Percentiles rank a stretch among this genome's conserved stretches.
Evolutionary conservation across 2,113 vertebrate genomes (phyloP).

Genomic region (Nestor notabilis): DNA sequence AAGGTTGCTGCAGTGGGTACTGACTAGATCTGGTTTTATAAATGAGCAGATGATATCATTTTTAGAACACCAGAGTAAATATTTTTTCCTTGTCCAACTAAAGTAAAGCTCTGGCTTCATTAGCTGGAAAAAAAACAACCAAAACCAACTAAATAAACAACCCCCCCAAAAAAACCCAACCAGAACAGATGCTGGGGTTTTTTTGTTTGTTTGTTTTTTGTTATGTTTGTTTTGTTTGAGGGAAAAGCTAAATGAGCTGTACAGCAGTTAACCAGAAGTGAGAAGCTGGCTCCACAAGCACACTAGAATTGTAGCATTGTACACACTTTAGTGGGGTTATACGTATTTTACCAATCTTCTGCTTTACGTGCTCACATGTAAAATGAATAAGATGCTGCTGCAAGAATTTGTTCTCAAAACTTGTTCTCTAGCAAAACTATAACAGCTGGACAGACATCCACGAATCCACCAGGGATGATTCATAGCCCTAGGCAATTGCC

Average conservation of each 20-base stretch:
- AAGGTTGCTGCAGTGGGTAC: neutral
- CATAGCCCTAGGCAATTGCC: neutral
- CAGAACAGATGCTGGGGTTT: neutral
- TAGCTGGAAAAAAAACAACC: neutral
- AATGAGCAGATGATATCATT: neutral
- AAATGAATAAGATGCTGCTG: neutral
- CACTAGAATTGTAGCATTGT: neutral
- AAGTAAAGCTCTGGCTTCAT: neutral
- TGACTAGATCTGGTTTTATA: neutral
- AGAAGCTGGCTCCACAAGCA: neutral
- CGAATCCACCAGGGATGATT: neutral
- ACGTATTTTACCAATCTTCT: neutral
- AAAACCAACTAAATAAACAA: neutral
- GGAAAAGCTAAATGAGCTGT: neutral
- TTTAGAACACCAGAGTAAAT: neutral
- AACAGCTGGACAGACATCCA: neutral
- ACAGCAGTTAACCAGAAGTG: neutral
- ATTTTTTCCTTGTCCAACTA: neutral
- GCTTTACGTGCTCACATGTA: neutral
- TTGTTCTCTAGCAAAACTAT: neutral
- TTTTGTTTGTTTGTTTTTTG: neutral
- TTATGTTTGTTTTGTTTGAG: accelerated
- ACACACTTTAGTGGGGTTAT: neutral
- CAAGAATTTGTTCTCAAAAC: neutral
- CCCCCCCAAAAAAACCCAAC: neutral